These are phyloP conservation scores for Rhingia campestris DNA, from an alignment of 2,888 invertebrate species.

Conservation along the genomic window DNA sequence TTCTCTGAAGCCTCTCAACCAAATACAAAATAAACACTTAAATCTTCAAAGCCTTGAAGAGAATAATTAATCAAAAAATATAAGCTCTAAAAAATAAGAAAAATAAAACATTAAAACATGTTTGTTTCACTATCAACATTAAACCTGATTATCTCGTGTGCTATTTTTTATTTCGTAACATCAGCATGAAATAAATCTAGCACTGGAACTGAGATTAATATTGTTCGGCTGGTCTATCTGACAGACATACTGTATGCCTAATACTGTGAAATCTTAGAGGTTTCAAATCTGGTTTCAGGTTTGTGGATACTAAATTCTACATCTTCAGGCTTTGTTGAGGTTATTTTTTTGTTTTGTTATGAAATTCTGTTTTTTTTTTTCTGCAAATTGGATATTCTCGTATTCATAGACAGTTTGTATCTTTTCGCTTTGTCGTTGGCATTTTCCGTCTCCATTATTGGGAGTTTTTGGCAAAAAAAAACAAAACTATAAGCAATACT, in stretches of 20 bases:
- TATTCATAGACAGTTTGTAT: not conserved
- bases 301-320: slow-evolving; percentile 45
- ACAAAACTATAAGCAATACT: not conserved
- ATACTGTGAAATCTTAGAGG: slow-evolving; percentile 27
- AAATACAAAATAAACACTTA: slow-evolving; percentile 9
- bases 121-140: slow-evolving; percentile 18
- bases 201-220: slow-evolving; percentile 34
- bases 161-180: slow-evolving; percentile 41
- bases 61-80: slow-evolving; percentile 40
- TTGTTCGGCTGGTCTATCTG: slow-evolving; percentile 22
- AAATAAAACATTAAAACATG: slow-evolving; percentile 7
- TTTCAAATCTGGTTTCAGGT: slow-evolving; percentile 18
- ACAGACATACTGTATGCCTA: slow-evolving; percentile 12
- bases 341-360: slow-evolving; percentile 40
- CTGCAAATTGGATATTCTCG: slow-evolving; percentile 9
- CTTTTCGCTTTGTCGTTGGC: slow-evolving; percentile 7
- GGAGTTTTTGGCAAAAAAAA: not conserved
- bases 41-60: slow-evolving; percentile 51
- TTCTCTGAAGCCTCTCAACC: slow-evolving; percentile 4
- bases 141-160: slow-evolving; percentile 54
- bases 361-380: slow-evolving; percentile 41
- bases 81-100: not conserved
- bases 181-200: slow-evolving; percentile 29
- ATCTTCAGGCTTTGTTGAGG: slow-evolving; percentile 1
- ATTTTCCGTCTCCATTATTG: slow-evolving; percentile 11